Base-by-base conservation (phyloP, 2,888 invertebrate genomes). In the Matsumyia berberina region DNA sequence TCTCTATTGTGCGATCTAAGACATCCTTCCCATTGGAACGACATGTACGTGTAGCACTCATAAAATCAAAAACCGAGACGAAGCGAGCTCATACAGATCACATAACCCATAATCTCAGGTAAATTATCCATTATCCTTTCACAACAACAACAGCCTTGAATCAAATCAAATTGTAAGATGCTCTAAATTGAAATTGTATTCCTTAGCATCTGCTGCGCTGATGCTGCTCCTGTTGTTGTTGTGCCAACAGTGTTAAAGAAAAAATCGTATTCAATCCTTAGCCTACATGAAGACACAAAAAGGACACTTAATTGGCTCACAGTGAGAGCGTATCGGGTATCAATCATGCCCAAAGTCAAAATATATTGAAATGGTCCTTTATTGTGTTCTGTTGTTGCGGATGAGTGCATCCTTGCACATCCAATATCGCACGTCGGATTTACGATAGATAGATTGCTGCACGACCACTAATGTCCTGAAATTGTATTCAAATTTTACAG, bases 301-400 rank as follows among this genome's bases (percentile, higher is more conserved):
- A 85, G 60, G 70, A 80, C 66, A 53, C 85, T 85, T 85, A 85
- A 85, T 85, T 85, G 85, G 85, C 74, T 85, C 69, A 58, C 74
- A 58, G 24, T 17, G 49, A 69, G 44, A 66, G 53, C 69, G 69
- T 53, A 85, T 79, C 51, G 74, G 53, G 42, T 76, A 85, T 85
- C 85, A 80, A 85, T 85, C 85, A 85, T 85, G 69, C 24, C 35
- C 2, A 29, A 70, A 85, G 85, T 85, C 85, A 85, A 85, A 85
- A 85, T 70, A 85, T 80, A 80, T 85, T 80, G 74, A 76, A 85
- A 76, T 79, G 51, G 33, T 66, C 64, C 67, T 69, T 49, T 57
- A 58, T 72, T 58, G 70, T 67, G 66, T 66, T 55, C 44, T 51
- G 8, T 73, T 73, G 79, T 39, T 85, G 58, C 29, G 74, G 85